A percentile compares a stretch with the other conserved stretches of the same genome.
Conservation (phyloP, 2,113 vertebrate genomes). For the Etia nguti region DNA sequence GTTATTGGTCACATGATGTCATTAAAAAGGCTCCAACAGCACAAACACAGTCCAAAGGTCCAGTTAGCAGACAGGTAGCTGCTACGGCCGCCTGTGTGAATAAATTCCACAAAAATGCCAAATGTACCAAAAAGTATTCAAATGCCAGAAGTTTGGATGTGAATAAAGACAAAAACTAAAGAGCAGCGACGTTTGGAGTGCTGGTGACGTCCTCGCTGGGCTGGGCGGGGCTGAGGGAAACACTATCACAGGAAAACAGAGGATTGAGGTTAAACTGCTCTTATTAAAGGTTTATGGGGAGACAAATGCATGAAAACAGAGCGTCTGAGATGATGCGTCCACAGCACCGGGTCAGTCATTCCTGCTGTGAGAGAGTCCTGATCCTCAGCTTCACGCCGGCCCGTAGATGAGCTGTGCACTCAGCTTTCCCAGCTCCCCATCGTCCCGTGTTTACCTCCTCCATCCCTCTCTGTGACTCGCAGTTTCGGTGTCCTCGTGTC, state of each 20-base stretch:
- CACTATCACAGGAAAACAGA: neutral
- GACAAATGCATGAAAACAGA: neutral
- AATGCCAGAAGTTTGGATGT: neutral
- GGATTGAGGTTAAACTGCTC: neutral
- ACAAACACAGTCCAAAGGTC: neutral
- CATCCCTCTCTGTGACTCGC: neutral
- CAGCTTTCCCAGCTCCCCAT: neutral
- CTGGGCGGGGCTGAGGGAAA: too few species aligned
- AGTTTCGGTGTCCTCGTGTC: slow-evolving; percentile 28
- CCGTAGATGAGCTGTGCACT: neutral
- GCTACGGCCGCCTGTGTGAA: neutral
- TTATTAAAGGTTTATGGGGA: neutral
- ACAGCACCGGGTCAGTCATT: neutral
- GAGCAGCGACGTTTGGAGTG: neutral
- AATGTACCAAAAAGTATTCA: neutral
- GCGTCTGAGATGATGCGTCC: fast-evolving
- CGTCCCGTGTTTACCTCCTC: neutral
- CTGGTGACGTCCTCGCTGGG: neutral
- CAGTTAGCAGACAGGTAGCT: neutral
- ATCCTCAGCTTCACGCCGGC: neutral
- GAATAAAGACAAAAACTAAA: neutral
- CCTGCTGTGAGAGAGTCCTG: neutral
- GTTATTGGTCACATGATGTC: neutral
- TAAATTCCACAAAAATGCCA: neutral
- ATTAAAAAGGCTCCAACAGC: neutral